These are phyloP conservation scores for Argyresthia albistria DNA, from an alignment of 2,888 invertebrate species.

Conservation along the genomic window DNA sequence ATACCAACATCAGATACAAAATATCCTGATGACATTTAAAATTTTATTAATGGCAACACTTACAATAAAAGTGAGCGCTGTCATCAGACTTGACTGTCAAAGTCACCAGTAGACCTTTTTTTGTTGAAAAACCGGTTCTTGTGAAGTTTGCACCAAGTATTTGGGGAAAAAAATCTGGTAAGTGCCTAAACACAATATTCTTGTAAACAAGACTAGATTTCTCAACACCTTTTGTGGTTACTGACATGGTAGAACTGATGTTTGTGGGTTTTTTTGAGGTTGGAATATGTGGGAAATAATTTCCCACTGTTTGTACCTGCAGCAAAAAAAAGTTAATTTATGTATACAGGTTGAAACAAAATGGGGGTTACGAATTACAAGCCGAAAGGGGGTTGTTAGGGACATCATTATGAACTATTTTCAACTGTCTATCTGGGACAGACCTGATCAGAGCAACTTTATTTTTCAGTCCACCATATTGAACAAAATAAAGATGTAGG, in stretches of 20 bases:
- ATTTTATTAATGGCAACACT: slow-evolving; percentile 10
- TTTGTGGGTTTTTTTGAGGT: background rate
- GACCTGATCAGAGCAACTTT: too few species aligned
- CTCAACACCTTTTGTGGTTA: background rate
- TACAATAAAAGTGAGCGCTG: slow-evolving; percentile 6
- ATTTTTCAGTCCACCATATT: too few species aligned
- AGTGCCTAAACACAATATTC: background rate
- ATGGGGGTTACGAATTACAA: too few species aligned
- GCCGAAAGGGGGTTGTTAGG: too few species aligned
- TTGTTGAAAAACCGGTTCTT: slow-evolving; percentile 6
- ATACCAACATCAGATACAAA: background rate
- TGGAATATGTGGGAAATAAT: background rate
- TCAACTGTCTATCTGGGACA: too few species aligned
- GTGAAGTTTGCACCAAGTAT: background rate
- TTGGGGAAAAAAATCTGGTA: slow-evolving; percentile 1
- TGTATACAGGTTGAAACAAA: background rate
- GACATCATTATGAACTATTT: too few species aligned
- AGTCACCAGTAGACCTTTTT: slow-evolving; percentile 8
- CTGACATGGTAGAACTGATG: background rate
- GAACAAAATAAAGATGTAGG: too few species aligned
- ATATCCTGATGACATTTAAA: background rate
- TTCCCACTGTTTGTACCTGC: slow-evolving; percentile 1
- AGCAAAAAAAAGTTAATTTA: background rate
- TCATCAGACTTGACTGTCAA: slow-evolving; percentile 10
- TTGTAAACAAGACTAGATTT: slow-evolving; percentile 2